These are phyloP conservation scores for Oreonectes daqikongensis DNA, from an alignment of 2,797 vertebrate species.

Conservation along the genomic window DNA sequence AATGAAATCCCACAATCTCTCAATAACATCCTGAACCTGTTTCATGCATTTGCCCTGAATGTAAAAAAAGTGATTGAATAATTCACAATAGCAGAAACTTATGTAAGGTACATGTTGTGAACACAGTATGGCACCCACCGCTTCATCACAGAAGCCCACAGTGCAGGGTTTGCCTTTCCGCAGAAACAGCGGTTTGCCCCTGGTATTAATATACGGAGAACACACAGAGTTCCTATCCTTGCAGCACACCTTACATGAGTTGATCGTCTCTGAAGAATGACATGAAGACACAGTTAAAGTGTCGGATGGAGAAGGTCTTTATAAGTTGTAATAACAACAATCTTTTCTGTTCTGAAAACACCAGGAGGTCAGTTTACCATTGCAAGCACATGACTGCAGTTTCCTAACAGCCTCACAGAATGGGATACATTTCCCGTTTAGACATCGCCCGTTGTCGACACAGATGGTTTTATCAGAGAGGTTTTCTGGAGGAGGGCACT, in stretches of 20 bases:
- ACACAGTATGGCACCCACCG: slow-evolving; percentile 71
- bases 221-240: slow-evolving; percentile 75
- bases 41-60: slow-evolving; percentile 93
- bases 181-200: slow-evolving; percentile 80
- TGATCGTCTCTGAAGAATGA: slow-evolving; percentile 72
- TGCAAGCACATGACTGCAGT: slow-evolving; percentile 89
- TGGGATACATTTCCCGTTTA: slow-evolving; percentile 86
- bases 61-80: not conserved
- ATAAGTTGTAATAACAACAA: not conserved
- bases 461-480: slow-evolving; percentile 84
- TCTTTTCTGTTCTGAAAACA: not conserved
- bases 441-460: slow-evolving; percentile 90
- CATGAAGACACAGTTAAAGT: not conserved
- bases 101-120: not conserved
- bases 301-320: not conserved
- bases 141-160: slow-evolving; percentile 91
- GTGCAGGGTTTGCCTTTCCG: slow-evolving; percentile 96
- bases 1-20: slow-evolving; percentile 96
- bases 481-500: slow-evolving; percentile 88
- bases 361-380: slow-evolving; percentile 73
- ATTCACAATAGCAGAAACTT: not conserved
- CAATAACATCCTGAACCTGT: slow-evolving; percentile 94
- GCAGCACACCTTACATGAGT: slow-evolving; percentile 94
- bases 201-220: slow-evolving; percentile 71
- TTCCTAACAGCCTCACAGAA: slow-evolving; percentile 86